A percentile compares a stretch with the other conserved stretches of the same genome.
These are phyloP conservation scores for Melieria omissa DNA, from an alignment of 2,888 invertebrate genomes.

Conservation along the genomic window DNA sequence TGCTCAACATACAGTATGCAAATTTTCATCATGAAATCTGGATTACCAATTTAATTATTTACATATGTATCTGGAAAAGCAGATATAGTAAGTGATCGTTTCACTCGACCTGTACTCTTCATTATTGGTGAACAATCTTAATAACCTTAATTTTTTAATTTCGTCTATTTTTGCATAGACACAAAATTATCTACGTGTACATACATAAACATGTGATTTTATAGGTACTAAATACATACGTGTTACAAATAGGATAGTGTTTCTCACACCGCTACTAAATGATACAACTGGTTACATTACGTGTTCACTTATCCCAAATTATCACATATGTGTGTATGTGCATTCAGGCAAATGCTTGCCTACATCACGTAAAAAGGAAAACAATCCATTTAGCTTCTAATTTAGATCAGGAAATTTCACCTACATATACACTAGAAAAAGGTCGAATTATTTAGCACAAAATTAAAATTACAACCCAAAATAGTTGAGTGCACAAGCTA, in stretches of 20 bases:
- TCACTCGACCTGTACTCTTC: not conserved
- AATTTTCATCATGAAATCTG: no score
- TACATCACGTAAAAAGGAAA: no score
- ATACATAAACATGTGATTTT: not conserved
- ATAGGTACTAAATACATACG: constrained; percentile 7
- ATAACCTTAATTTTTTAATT: not conserved
- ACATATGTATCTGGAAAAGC: no score
- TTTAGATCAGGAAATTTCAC: no score
- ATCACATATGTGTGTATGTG: not conserved
- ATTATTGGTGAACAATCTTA: not conserved
- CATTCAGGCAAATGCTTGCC: not conserved
- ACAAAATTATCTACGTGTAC: not conserved
- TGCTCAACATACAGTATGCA: no score
- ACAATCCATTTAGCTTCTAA: no score
- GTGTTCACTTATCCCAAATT: no score
- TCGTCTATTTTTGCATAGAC: not conserved
- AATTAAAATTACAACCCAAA: no score
- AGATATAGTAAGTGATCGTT: not conserved
- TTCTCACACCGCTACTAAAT: not conserved
- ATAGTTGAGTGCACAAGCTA: no score
- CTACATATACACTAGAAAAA: no score
- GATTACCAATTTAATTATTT: no score
- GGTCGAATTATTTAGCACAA: no score
- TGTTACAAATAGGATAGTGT: not conserved
- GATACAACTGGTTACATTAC: not conserved